These are phyloP conservation scores for Apamea anceps DNA, from an alignment of 2,888 invertebrate genomes.

Conservation along the genomic window DNA sequence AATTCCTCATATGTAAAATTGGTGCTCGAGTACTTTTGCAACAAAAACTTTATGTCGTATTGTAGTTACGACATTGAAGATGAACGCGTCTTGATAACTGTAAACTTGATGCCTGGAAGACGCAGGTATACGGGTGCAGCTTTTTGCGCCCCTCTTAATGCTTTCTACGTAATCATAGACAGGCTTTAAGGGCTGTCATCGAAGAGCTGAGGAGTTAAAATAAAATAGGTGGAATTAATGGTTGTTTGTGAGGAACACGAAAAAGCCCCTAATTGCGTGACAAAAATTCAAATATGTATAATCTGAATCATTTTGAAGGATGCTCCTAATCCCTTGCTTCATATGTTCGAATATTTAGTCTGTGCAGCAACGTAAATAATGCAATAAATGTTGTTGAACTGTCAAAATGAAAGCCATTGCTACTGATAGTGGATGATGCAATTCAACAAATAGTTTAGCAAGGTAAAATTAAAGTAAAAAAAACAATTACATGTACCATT, in stretches of 20 bases:
- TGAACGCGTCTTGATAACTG: conserved; percentile 61
- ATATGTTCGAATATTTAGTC: too few relatives aligned
- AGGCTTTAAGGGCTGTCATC: conserved; percentile 30
- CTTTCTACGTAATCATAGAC: conserved; percentile 42
- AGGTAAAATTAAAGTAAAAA: neutral
- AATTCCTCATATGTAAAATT: neutral
- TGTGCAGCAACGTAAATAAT: too few relatives aligned
- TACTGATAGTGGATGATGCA: neutral
- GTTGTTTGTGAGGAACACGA: neutral
- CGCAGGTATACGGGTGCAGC: conserved; percentile 31
- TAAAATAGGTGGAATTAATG: neutral
- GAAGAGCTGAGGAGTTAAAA: neutral
- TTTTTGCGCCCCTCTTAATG: conserved; percentile 61
- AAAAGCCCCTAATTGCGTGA: neutral
- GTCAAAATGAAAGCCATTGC: too few relatives aligned
- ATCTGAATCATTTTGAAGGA: too few relatives aligned
- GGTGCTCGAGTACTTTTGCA: conserved; percentile 11
- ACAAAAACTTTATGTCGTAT: conserved; percentile 46
- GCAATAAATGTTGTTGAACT: too few relatives aligned
- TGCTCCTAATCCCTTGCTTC: too few relatives aligned
- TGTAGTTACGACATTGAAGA: conserved; percentile 48
- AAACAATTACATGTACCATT: neutral
- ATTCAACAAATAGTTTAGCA: neutral
- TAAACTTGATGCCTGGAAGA: conserved; percentile 48
- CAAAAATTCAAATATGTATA: too few relatives aligned